Evolutionary conservation across 2,113 vertebrate genomes (phyloP).

Genomic region (Gavialis gangeticus): DNA sequence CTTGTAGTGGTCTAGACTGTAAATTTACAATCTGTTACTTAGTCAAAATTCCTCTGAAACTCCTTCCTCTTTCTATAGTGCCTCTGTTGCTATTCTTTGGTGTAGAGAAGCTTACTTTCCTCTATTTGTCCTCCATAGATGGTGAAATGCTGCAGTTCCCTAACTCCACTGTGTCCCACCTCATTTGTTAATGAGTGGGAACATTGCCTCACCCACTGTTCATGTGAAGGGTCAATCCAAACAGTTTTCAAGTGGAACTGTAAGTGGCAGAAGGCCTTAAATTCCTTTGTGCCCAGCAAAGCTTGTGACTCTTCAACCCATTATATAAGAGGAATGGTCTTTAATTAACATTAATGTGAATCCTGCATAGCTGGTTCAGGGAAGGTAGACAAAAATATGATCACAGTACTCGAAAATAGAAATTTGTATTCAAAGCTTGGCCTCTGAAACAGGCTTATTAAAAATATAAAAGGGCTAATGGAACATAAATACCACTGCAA

Average conservation of each 20-base stretch:
- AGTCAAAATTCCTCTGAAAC: neutral
- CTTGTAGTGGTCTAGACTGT: neutral
- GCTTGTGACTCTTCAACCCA: rapidly evolving
- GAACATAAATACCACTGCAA: neutral
- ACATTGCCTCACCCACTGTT: neutral
- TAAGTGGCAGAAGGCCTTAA: neutral
- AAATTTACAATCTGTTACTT: neutral
- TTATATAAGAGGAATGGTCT: neutral
- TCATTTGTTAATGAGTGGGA: neutral
- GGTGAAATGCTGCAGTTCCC: too few relatives aligned
- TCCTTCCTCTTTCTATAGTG: neutral
- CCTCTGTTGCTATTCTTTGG: too few relatives aligned
- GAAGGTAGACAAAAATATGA: neutral
- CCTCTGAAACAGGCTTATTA: neutral
- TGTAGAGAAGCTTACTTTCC: neutral
- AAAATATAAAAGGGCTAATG: neutral
- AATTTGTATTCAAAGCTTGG: neutral
- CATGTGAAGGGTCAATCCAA: neutral
- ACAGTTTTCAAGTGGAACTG: neutral
- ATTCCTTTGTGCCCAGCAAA: neutral
- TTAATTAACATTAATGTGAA: neutral
- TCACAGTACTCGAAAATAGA: neutral
- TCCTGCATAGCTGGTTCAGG: rapidly evolving
- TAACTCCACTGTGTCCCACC: too few relatives aligned
- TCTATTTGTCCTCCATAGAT: too few relatives aligned